Base-by-base conservation (phyloP, 2,888 invertebrate species). In the Cheilosia soror region DNA sequence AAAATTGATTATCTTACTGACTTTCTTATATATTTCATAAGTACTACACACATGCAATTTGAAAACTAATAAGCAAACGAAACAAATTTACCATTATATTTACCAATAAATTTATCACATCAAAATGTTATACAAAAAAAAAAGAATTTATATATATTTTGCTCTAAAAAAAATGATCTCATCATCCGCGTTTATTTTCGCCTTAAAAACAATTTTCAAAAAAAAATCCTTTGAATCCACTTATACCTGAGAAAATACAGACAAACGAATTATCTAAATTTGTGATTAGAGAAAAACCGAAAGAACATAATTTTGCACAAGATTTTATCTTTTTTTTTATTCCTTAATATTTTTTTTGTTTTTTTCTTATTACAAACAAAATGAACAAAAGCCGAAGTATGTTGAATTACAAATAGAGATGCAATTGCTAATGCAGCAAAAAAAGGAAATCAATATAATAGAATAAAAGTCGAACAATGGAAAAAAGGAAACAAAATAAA, bases 131-230 rank as follows among this genome's bases (percentile, higher is more conserved):
- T 62, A 33, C 58, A 75, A 31, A 53, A 63, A 63, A 73, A 62
- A 62, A 79, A 57, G 11, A 37, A 37, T 37, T 37, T 47, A 55
- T 40, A 79, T 47, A 88, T 87, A 87, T 87, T 87, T 88, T 89
- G 89, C 89, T 90, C 89, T 89, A 69, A 78, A 86, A 85, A 77
- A 87, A 89, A 91, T 92, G 92, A 92, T 92, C 91, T 92, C 91
- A 92, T 92, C 92, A 92, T 92, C 91, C 91, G 90, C 90, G 92
- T 91, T 92, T 92, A 91, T 91, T 92, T 92, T 91, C 91, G 91
- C 91, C 91, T 91, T 90, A 87, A 58, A 77, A 65, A 29, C 57
- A 20, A 7, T 47, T 47, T 47, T 47, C 44, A 78, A 72, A 73
- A 66, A 33, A 71, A 33, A 82, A 66, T 79, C 65, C 76, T 87